phyloP scores from a whole-genome alignment of 2,888 invertebrate species.

The Thymelicus sylvestris region DNA sequence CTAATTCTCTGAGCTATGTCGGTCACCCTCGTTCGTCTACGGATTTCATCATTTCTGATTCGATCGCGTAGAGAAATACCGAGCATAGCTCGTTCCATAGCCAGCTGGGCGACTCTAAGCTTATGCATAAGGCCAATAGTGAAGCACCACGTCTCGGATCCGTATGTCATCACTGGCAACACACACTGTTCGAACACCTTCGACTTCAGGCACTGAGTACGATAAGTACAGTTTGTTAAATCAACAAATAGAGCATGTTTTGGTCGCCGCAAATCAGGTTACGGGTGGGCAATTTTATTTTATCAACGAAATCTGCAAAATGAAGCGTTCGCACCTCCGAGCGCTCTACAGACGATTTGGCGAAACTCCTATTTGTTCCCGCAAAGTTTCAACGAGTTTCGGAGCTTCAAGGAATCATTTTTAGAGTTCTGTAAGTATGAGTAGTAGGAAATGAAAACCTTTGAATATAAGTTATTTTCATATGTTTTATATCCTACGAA shows the following conservation, averaged over 20 bases:
- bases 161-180: no score
- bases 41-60: no score
- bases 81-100: no score
- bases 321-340: slow-evolving; percentile 25
- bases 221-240: slow-evolving; percentile 33
- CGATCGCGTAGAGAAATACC: no score
- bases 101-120: no score
- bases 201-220: no score
- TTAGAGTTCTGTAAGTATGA: slow-evolving; percentile 8
- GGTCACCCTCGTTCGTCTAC: no score
- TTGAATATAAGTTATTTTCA: neutral
- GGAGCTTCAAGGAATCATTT: slow-evolving; percentile 36
- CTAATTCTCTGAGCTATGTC: no score
- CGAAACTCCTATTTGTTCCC: slow-evolving; percentile 29
- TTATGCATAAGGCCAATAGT: no score
- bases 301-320: slow-evolving; percentile 40
- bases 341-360: slow-evolving; percentile 12
- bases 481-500: no score
- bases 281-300: slow-evolving; percentile 34
- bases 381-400: slow-evolving; percentile 35
- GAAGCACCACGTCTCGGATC: no score
- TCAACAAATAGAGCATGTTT: slow-evolving; percentile 25
- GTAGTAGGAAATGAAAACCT: neutral
- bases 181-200: no score
- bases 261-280: slow-evolving; percentile 34